Conservation (phyloP, 2,888 invertebrate genomes). For the Meloe dianella region DNA sequence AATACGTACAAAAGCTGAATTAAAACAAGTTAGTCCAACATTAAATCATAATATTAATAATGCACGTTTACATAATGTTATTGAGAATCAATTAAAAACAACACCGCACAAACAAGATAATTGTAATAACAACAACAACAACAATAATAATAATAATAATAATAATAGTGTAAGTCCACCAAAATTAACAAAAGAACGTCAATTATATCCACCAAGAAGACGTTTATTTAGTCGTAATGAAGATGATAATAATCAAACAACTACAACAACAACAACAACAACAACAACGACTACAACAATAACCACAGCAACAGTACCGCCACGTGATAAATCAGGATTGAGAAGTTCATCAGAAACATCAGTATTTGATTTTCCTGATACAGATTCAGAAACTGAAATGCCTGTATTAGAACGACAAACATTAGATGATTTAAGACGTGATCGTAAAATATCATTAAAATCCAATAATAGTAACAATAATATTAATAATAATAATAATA, state of each 20-base stretch:
- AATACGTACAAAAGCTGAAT: constrained; percentile 85
- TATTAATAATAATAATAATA: constrained; percentile 45
- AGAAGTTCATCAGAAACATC: constrained; percentile 69
- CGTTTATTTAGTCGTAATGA: constrained; percentile 69
- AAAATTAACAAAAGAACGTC: constrained; percentile 59
- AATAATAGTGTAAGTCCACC: constrained; percentile 58
- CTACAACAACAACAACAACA: constrained; percentile 37
- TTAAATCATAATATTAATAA: constrained; percentile 36
- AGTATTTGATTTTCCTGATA: constrained; percentile 70
- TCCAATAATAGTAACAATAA: constrained; percentile 44
- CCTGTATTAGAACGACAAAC: constrained; percentile 70
- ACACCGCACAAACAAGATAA: constrained; percentile 58
- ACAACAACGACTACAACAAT: constrained; percentile 34
- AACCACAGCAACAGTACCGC: constrained; percentile 48
- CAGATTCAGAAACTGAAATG: constrained; percentile 69
- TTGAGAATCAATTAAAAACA: constrained; percentile 53
- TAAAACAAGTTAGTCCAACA: constrained; percentile 64
- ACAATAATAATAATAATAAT: constrained; percentile 34
- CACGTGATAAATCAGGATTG: constrained; percentile 60
- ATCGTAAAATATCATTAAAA: constrained; percentile 66
- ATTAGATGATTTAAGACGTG: constrained; percentile 68
- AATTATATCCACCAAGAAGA: constrained; percentile 58
- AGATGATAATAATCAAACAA: constrained; percentile 43
- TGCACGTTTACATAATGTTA: constrained; percentile 39
- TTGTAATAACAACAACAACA: constrained; percentile 12